These are phyloP conservation scores for Caenorhabditis angaria DNA, from an alignment of 2,888 invertebrate genomes.

Conservation along the genomic window DNA sequence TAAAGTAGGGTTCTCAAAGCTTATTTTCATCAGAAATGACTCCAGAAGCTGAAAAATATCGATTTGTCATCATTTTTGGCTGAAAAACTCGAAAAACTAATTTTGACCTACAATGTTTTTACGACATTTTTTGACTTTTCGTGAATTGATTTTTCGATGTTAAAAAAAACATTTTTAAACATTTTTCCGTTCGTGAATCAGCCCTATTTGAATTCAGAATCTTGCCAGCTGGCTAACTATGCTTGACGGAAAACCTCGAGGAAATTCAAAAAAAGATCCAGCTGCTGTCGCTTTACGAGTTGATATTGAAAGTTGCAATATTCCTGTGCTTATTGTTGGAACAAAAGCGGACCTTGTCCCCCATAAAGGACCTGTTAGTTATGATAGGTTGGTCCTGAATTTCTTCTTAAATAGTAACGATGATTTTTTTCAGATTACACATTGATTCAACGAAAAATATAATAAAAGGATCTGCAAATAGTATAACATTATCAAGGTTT, in stretches of 20 bases:
- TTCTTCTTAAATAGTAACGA: slow-evolving; percentile 14
- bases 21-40: no score
- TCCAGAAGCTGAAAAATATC: no score
- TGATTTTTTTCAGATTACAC: slow-evolving; percentile 36
- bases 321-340: slow-evolving; percentile 92
- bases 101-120: no score
- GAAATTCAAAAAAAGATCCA: slow-evolving; percentile 21
- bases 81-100: no score
- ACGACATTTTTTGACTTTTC: no score
- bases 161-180: no score
- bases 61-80: no score
- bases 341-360: slow-evolving; percentile 83
- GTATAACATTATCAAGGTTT: slow-evolving; percentile 83
- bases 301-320: slow-evolving; percentile 73
- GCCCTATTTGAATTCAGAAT: slow-evolving; percentile 44
- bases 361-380: slow-evolving; percentile 49
- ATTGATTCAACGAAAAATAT: slow-evolving; percentile 62
- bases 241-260: slow-evolving; percentile 47
- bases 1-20: no score
- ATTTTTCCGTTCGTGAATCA: no score
- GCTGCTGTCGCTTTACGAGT: slow-evolving; percentile 39
- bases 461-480: slow-evolving; percentile 87
- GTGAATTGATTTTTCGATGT: no score
- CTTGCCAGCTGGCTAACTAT: slow-evolving; percentile 58
- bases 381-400: slow-evolving; percentile 34